Evolutionary conservation across 2,113 vertebrate species (phyloP), one percentile per base, ranked within the genome.

Genomic region (Urocitellus parryii): DNA sequence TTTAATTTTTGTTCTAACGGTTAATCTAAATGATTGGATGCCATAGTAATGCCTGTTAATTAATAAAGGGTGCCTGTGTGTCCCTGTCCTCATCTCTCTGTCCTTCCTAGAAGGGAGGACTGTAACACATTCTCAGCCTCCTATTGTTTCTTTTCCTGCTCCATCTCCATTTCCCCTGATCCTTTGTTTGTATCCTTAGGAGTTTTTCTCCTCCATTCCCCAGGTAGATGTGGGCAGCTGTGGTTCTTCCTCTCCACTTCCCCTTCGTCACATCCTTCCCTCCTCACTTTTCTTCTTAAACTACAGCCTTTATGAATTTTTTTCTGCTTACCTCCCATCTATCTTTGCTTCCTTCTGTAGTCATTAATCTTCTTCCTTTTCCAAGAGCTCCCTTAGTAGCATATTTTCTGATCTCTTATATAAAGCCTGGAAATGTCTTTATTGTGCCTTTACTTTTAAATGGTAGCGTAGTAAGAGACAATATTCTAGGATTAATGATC

Each of bases 21-120:
- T 86, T 90, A 78, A 74, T 70, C 45, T 85, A 77, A 95, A 18
- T 90, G 72, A 34, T 34, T 20, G 53, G 78, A 79, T 80, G n/a
- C 22, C n/a, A 14, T 58, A 25, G 11, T 74, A 67, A 22, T 51
- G 73, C 5, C 24, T 56, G 1, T 70, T 53, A 56, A 42, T 45
- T 91, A 83, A 72, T 39, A 61, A 61, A 85, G 34, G n/a, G 6
- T 2, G 22, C 32, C 13, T 0, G 22, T 53, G 39, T 56, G 9
- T 7, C 34, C 3, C 45, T 34, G 5, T 2, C n/a, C 13, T 6
- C 13, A 25, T 14, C 13, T 22, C 20, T n/a, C 56, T 29, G 4
- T 45, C 4, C 24, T 22, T 65, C 9, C 42, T 58, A 37, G 25
- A 42, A 32, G 86, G 85, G 18, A 70, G 67, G 61, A 48, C 32